These are phyloP conservation scores for Ramphastos sulfuratus DNA, from an alignment of 2,113 vertebrate species.

Conservation along the genomic window DNA sequence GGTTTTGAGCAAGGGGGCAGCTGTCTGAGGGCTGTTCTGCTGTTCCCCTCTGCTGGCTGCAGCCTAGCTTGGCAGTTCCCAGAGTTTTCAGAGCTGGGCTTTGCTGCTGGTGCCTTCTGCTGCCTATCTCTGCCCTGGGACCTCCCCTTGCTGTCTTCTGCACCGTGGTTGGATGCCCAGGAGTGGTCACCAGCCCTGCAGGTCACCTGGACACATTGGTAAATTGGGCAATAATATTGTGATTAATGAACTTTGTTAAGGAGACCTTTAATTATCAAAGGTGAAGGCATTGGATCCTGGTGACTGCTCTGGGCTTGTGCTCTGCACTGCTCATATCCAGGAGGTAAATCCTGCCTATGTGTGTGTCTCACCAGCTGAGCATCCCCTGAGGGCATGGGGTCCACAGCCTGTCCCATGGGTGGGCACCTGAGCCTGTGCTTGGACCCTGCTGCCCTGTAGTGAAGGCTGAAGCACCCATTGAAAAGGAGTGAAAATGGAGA, in stretches of 20 bases:
- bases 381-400: not conserved
- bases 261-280: not conserved
- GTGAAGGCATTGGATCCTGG: not conserved
- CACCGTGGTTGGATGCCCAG: not conserved
- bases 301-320: not conserved
- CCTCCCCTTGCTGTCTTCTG: not conserved
- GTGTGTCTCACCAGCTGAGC: not conserved
- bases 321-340: not conserved
- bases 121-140: not conserved
- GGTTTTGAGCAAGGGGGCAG: not conserved
- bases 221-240: not conserved
- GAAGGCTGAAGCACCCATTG: not conserved
- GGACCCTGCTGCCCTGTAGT: not conserved
- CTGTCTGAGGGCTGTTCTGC: rapidly evolving
- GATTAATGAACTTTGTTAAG: not conserved
- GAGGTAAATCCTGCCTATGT: not conserved
- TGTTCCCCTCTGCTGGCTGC: not conserved
- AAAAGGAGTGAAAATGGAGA: not conserved
- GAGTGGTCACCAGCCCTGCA: rapidly evolving
- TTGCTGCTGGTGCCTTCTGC: not conserved
- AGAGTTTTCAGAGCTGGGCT: not conserved
- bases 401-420: rapidly evolving
- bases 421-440: rapidly evolving
- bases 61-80: not conserved
- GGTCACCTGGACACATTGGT: not conserved